Conservation (phyloP, 2,113 vertebrate genomes). For the Polypterus senegalus region DNA sequence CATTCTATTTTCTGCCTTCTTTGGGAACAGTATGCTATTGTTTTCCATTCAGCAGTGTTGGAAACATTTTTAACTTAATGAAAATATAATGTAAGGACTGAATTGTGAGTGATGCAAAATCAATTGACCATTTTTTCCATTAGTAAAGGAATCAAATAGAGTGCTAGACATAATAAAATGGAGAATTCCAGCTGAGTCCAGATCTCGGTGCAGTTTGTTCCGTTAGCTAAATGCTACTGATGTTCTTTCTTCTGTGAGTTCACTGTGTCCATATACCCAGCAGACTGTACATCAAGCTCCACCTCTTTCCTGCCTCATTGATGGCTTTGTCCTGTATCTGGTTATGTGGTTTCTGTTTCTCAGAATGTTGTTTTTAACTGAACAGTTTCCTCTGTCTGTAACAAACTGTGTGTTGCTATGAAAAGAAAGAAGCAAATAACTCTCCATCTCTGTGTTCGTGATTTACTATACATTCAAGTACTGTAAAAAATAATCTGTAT, state of each 20-base stretch:
- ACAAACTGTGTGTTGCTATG: background rate
- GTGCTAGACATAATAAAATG: constrained; percentile 3
- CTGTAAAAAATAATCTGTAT: too few species aligned
- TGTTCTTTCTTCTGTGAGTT: constrained; percentile 13
- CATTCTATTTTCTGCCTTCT: too few species aligned
- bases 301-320: constrained; percentile 8
- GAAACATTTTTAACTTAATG: too few species aligned
- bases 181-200: constrained; percentile 9
- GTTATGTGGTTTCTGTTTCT: constrained; percentile 16
- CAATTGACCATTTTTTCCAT: constrained; percentile 10
- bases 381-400: constrained; percentile 8
- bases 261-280: background rate
- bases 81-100: too few species aligned
- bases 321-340: constrained; percentile 7
- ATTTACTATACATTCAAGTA: too few species aligned
- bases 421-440: background rate
- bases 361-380: constrained; percentile 11
- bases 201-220: constrained; percentile 2
- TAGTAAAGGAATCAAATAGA: background rate
- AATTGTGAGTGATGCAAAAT: background rate
- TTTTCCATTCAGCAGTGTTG: too few species aligned
- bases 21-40: too few species aligned
- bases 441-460: too few species aligned
- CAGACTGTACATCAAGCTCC: background rate
- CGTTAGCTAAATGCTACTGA: constrained; percentile 1